These are phyloP conservation scores for Pelusios castaneus DNA, from an alignment of 2,113 vertebrate species.

Conservation along the genomic window DNA sequence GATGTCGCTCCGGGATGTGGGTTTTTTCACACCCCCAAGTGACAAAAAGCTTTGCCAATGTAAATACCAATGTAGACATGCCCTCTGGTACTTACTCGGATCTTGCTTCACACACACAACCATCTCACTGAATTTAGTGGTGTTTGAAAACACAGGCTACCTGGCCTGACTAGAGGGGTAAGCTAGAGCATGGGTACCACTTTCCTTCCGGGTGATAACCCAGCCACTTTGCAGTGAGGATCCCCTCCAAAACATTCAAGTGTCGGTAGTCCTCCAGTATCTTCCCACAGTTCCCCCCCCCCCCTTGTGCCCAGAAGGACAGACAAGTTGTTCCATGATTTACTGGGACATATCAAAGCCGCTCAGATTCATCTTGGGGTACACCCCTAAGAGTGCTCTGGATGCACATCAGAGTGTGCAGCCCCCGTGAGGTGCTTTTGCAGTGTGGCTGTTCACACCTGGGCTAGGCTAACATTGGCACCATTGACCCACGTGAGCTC, in stretches of 20 bases:
- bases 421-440: not conserved
- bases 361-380: not conserved
- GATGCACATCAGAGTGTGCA: not conserved
- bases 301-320: accelerated
- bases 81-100: not conserved
- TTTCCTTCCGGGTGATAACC: not conserved
- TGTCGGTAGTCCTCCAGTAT: not conserved
- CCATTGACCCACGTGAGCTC: not conserved
- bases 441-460: not conserved
- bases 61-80: no score
- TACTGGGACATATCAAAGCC: not conserved
- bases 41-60: no score
- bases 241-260: not conserved
- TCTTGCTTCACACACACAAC: not conserved
- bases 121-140: not conserved
- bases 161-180: accelerated
- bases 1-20: no score
- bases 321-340: not conserved
- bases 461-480: accelerated
- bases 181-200: not conserved
- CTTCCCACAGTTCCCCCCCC: not conserved
- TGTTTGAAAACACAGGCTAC: not conserved
- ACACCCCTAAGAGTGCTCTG: not conserved
- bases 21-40: no score
- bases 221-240: not conserved